phyloP scores from a whole-genome alignment of 2,797 vertebrate species.

The Artibeus lituratus region DNA sequence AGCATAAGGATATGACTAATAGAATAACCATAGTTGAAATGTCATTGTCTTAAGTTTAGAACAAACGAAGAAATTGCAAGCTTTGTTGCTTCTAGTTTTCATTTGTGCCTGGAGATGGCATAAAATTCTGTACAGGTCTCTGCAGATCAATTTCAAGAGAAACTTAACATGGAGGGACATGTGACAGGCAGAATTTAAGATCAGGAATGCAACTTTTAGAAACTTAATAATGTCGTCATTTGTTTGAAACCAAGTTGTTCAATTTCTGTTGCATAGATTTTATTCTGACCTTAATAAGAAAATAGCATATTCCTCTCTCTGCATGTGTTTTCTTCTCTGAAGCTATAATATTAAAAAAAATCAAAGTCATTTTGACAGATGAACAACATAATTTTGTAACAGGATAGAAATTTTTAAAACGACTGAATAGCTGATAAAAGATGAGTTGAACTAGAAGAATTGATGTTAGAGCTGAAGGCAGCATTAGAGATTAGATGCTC shows the following conservation, averaged over 20 bases:
- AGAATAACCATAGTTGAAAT: neutral
- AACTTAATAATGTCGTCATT: slow-evolving; percentile 66
- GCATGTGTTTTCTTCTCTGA: slow-evolving; percentile 35
- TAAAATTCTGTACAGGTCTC: neutral
- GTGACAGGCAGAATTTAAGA: slow-evolving; percentile 49
- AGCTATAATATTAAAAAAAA: slow-evolving; percentile 69
- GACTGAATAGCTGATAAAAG: slow-evolving; percentile 78
- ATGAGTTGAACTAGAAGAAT: slow-evolving; percentile 75
- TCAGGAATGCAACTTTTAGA: slow-evolving; percentile 51
- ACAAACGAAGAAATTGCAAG: neutral
- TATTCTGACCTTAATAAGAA: slow-evolving; percentile 74
- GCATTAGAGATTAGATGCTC: slow-evolving; percentile 78
- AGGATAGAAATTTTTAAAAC: slow-evolving; percentile 67
- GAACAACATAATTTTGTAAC: slow-evolving; percentile 77
- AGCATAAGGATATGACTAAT: neutral
- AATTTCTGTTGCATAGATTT: slow-evolving; percentile 67
- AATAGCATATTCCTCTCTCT: slow-evolving; percentile 58
- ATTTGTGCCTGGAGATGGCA: neutral
- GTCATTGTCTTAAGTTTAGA: neutral
- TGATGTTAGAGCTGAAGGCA: slow-evolving; percentile 81
- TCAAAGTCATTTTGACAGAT: slow-evolving; percentile 79
- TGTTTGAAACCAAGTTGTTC: slow-evolving; percentile 57
- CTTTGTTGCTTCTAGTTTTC: slow-evolving; percentile 11
- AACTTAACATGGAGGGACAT: neutral
- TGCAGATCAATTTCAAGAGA: slow-evolving; percentile 29